These are phyloP conservation scores for Ibidorhyncha struthersii DNA, from an alignment of 2,113 vertebrate species.

Conservation along the genomic window DNA sequence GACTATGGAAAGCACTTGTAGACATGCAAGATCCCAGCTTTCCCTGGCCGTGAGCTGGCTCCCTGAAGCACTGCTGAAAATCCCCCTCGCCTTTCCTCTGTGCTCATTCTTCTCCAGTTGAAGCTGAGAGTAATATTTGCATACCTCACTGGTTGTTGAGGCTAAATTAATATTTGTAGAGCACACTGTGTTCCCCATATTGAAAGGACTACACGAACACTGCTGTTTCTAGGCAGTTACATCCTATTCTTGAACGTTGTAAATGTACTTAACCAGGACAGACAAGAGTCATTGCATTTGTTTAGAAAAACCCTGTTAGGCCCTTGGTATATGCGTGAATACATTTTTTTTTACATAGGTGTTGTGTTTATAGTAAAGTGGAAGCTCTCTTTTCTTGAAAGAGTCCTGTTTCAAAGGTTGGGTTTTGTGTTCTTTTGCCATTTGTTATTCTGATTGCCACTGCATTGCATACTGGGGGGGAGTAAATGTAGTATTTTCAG, in stretches of 20 bases:
- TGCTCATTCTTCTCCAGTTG: neutral
- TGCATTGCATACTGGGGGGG: neutral
- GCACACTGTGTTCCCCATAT: slow-evolving; percentile 5
- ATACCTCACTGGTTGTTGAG: slow-evolving; percentile 37
- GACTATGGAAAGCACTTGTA: neutral
- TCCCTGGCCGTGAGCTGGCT: neutral
- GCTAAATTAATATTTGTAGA: slow-evolving; percentile 60
- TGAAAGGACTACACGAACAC: neutral
- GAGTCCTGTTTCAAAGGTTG: neutral
- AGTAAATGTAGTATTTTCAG: neutral
- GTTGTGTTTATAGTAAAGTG: neutral
- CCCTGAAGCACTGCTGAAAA: neutral
- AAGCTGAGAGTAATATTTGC: slow-evolving; percentile 36
- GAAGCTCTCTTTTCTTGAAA: neutral
- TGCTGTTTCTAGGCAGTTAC: slow-evolving; percentile 26
- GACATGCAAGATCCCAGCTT: neutral
- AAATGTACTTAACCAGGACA: neutral
- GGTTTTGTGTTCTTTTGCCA: neutral
- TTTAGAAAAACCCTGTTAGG: neutral
- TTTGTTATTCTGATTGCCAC: neutral
- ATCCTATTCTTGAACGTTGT: slow-evolving; percentile 1
- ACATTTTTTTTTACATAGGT: neutral
- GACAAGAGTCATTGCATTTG: neutral
- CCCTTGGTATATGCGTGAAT: neutral
- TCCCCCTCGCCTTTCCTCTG: neutral